phyloP scores from a whole-genome alignment of 2,113 vertebrate species.

The Prionailurus viverrinus region DNA sequence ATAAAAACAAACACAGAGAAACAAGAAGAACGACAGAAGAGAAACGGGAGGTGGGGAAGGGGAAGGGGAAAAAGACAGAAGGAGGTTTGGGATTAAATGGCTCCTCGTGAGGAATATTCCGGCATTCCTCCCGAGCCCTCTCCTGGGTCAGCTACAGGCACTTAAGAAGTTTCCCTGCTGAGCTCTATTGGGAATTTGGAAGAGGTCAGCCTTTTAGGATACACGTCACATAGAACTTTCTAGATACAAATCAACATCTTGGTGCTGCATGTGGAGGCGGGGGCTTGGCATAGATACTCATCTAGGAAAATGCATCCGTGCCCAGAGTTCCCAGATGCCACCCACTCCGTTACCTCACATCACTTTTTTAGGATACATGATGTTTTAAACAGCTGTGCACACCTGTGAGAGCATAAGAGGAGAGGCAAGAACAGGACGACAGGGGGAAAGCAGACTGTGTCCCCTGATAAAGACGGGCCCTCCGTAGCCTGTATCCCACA shows the following conservation, averaged over 20 bases:
- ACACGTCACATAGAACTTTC: not conserved
- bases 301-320: not conserved
- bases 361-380: not conserved
- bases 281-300: not conserved
- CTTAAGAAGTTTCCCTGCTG: not conserved
- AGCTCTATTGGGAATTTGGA: not conserved
- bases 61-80: not conserved
- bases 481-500: fast-evolving
- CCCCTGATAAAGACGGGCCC: fast-evolving
- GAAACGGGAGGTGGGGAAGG: not conserved
- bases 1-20: not conserved
- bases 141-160: fast-evolving
- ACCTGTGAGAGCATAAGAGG: not conserved
- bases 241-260: not conserved
- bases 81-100: not conserved
- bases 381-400: not conserved
- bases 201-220: not conserved
- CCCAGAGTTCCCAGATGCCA: not conserved
- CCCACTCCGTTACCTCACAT: fast-evolving
- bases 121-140: not conserved
- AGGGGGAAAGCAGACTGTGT: not conserved
- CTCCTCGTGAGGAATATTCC: fast-evolving
- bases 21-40: not conserved
- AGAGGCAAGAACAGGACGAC: not conserved
- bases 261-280: not conserved